Evolutionary conservation across 2,113 vertebrate genomes (phyloP), one percentile per base, ranked within the genome.

Genomic region (Engraulis encrasicolus): DNA sequence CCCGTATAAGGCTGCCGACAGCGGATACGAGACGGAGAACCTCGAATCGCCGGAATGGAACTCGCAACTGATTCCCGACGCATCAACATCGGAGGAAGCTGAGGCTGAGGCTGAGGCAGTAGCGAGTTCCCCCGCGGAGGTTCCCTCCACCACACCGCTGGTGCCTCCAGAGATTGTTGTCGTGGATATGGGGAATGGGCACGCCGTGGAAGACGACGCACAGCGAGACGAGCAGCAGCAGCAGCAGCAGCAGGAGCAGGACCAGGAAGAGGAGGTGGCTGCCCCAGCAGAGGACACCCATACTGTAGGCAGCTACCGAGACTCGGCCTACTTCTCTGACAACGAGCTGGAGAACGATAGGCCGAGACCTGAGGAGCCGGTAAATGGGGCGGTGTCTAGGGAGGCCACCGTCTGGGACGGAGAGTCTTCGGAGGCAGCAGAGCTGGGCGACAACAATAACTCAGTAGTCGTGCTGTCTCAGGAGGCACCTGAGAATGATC

Each of bases 251-350:
- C n/a, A n/a, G n/a, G n/a, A n/a, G n/a, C n/a, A n/a, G n/a, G n/a
- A 0, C 36, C 86, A 85, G 34, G 88, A 85, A 36, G 85, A 87
- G 27, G 91, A 85, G n/a, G 74, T 66, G 3, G 50, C 6, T 20
- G 81, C 23, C 40, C 86, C 89, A 31, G 89, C 85, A 1, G 90
- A 93, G 0, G 94, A 96, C 84, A 89, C 89, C 0, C 81, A 90
- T 14, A 79, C 92, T 0, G 87, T 92, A 18, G 94, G 94, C 80
- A 94, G 94, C 88, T 97, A 99, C 6, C 91, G 98, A 87, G 98
- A 99, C 92, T 99, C 98, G 0, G 98, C 98, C 0, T 99, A 99
- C 91, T 99, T 99, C 89, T 99, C 98, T 12, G 98, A 99, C 87
- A 99, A 98, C 6, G 98, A 99, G 84, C 97, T 95, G 0, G 98